Evolutionary conservation across 1,140 invertebrate species (phyloP), one percentile per base, ranked within the genome.

Genomic region (Tyrophagus putrescentiae): DNA sequence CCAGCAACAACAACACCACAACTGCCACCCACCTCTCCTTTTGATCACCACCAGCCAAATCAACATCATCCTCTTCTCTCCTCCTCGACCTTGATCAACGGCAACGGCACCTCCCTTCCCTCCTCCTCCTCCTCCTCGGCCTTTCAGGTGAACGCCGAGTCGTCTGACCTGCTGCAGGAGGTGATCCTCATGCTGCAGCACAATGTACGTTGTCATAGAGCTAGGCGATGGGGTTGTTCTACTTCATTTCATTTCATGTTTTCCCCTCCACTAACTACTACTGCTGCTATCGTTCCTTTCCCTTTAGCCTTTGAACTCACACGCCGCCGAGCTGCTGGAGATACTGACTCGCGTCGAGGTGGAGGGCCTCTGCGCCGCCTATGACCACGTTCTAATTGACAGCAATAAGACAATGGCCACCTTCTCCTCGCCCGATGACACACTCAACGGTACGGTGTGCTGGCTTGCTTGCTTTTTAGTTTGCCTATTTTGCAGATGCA

Each of bases 331-430:
- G 72, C 72, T 85, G 59, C 76, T 79, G 32, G 77, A 81, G 60
- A 71, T 85, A 53, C 71, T 85, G 50, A 82, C 70, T 53, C 69
- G 69, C 62, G 83, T 87, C 71, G 86, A 91, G 70, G 79, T 93
- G 69, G 88, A 96, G 76, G 88, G 84, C 25, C 75, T 96, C 34
- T 64, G 63, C 32, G 61, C 21, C 27, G 63, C 63, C 3, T 64
- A 62, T 50, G 63, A 64, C 45, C 61, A 41, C 32, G 63, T 64
- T 13, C n/a, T 58, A 6, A n/a, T 21, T 16, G 29, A 61, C 32
- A 44, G 27, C 21, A 41, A 48, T 28, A 57, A 58, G 3, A 28
- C 13, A 5, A 34, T 36, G 13, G 11, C 33, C 2, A 9, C 48
- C 13, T 11, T 42, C 4, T 34, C 28, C 4, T 41, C 29, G 3